phyloP scores from a whole-genome alignment of 2,888 invertebrate genomes.

The Fragum fragum region DNA sequence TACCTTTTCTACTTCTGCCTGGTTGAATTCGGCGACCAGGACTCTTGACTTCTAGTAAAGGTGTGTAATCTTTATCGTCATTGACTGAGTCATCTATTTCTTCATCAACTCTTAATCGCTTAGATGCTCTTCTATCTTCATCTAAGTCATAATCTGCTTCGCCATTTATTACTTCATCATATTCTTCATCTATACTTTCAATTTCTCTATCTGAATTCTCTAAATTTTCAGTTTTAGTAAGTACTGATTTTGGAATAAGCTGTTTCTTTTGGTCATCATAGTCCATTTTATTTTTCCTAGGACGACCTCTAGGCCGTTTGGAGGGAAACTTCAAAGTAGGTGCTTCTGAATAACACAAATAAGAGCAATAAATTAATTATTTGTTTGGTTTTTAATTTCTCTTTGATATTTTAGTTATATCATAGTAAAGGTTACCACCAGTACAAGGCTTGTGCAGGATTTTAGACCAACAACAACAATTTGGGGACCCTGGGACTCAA shows the following conservation, averaged over 20 bases:
- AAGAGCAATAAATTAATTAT: too few species aligned
- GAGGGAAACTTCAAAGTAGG: neutral
- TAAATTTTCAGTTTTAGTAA: too few species aligned
- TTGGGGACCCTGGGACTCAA: too few species aligned
- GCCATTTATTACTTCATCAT: slow-evolving; percentile 27
- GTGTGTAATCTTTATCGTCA: slow-evolving; percentile 64
- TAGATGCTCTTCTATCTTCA: slow-evolving; percentile 39
- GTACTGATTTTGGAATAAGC: neutral
- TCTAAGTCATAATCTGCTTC: slow-evolving; percentile 34
- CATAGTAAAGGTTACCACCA: too few species aligned
- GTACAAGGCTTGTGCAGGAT: too few species aligned
- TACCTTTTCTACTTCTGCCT: slow-evolving; percentile 70
- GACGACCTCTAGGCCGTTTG: slow-evolving; percentile 23
- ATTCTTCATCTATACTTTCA: slow-evolving; percentile 19
- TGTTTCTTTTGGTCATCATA: too few species aligned
- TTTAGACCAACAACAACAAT: too few species aligned
- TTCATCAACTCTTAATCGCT: slow-evolving; percentile 30
- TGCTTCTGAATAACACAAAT: neutral
- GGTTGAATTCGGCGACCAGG: slow-evolving; percentile 68
- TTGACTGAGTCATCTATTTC: slow-evolving; percentile 6
- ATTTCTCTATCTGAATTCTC: neutral
- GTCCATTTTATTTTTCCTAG: neutral
- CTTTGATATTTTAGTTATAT: too few species aligned
- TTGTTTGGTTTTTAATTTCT: too few species aligned
- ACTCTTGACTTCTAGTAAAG: slow-evolving; percentile 37